Conservation (phyloP, 2,888 invertebrate genomes). For the Noctua pronuba region DNA sequence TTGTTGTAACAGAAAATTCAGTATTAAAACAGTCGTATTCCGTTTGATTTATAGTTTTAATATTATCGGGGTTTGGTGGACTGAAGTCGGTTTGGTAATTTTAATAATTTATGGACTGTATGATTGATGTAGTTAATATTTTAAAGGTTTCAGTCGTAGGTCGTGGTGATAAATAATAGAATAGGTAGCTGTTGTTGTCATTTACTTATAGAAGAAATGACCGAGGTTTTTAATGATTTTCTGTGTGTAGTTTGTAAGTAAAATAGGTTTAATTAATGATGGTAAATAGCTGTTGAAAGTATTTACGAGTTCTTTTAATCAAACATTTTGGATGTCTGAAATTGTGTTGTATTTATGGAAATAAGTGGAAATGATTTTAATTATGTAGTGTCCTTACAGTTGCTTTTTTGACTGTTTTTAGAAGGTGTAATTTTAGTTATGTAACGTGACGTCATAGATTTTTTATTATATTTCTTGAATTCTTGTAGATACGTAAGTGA, state of each 20-base stretch:
- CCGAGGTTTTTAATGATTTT: slow-evolving; percentile 10
- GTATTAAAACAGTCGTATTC: slow-evolving; percentile 22
- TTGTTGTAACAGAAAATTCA: slow-evolving; percentile 11
- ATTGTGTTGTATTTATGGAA: not conserved
- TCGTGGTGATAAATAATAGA: slow-evolving; percentile 30
- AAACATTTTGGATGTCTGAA: not conserved
- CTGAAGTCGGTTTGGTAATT: slow-evolving; percentile 28
- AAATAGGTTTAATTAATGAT: slow-evolving; percentile 25
- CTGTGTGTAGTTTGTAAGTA: not conserved
- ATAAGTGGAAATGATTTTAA: not conserved
- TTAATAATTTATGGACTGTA: slow-evolving; percentile 41
- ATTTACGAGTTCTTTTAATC: not conserved
- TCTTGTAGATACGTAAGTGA: not conserved
- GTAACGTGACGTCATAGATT: not conserved
- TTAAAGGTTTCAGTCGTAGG: slow-evolving; percentile 18
- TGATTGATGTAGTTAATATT: slow-evolving; percentile 49
- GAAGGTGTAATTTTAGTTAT: not conserved
- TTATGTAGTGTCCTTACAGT: not conserved
- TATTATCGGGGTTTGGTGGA: slow-evolving; percentile 24
- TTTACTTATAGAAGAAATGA: slow-evolving; percentile 5
- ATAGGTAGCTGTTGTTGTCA: slow-evolving; percentile 9
- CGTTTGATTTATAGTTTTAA: slow-evolving; percentile 55
- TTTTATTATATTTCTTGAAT: not conserved
- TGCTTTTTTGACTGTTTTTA: not conserved
- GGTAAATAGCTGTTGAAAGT: not conserved